phyloP scores from a whole-genome alignment of 2,797 vertebrate species.

The Sparus aurata region DNA sequence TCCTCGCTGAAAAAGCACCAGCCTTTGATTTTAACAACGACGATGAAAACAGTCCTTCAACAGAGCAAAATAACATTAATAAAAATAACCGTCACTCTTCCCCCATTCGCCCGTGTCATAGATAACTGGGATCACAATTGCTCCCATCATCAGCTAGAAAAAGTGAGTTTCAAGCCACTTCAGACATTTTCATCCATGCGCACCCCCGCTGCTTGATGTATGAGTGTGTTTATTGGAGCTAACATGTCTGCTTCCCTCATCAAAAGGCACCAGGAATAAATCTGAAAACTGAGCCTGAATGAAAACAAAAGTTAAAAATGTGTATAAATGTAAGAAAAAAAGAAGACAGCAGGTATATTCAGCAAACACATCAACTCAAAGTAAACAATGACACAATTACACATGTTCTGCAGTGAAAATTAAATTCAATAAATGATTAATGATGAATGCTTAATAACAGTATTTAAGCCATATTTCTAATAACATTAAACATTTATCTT shows the following conservation, averaged over 20 bases:
- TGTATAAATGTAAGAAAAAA: slow-evolving; percentile 13
- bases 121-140: background rate
- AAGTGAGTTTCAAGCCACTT: slow-evolving; percentile 41
- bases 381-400: background rate
- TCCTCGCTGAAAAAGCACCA: background rate
- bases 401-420: background rate
- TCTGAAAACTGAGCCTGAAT: slow-evolving; percentile 9
- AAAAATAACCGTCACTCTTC: background rate
- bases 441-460: background rate
- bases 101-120: background rate
- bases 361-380: background rate
- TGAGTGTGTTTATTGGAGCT: slow-evolving; percentile 46
- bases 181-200: slow-evolving; percentile 40
- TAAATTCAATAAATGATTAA: background rate
- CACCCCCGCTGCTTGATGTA: slow-evolving; percentile 64
- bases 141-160: slow-evolving; percentile 12
- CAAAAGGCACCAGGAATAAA: slow-evolving; percentile 7
- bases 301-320: background rate
- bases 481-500: background rate
- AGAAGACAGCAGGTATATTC: background rate
- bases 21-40: background rate
- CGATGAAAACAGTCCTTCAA: background rate
- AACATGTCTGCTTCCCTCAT: slow-evolving; percentile 61
- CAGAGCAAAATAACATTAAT: background rate
- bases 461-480: background rate